Percentiles rank a stretch among this genome's conserved stretches.
Conservation (phyloP, 1,140 invertebrate species). For the Pissodes strobi region DNA sequence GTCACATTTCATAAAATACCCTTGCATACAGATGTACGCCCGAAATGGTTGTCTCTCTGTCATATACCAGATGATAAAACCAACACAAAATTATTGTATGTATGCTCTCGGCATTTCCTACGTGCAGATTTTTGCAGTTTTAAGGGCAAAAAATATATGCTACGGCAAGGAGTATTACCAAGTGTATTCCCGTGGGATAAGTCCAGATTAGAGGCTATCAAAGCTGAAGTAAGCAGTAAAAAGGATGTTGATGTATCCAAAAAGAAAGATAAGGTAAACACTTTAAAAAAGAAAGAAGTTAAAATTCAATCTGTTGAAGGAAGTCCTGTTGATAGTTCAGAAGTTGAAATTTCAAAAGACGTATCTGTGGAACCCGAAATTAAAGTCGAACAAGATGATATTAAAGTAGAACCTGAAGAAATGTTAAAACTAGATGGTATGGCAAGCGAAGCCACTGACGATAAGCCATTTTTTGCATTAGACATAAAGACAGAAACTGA, state of each 20-base stretch:
- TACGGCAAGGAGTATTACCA: constrained; percentile 61
- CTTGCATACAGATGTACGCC: constrained; percentile 48
- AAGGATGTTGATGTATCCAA: constrained; percentile 12
- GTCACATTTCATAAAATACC: constrained; percentile 55
- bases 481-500: not conserved
- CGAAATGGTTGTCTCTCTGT: constrained; percentile 53
- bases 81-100: constrained; percentile 61
- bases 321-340: not conserved
- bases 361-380: not conserved
- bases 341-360: too few relatives aligned
- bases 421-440: too few relatives aligned
- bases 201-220: constrained; percentile 48
- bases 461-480: too few relatives aligned
- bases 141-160: constrained; percentile 62
- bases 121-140: constrained; percentile 65
- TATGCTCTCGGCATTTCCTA: constrained; percentile 68
- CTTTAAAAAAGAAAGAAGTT: constrained; percentile 7
- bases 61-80: constrained; percentile 55
- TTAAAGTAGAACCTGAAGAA: not conserved
- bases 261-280: constrained; percentile 20
- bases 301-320: too few relatives aligned
- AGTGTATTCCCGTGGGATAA: constrained; percentile 58
- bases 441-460: too few relatives aligned
- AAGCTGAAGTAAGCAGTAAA: constrained; percentile 33
- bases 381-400: constrained; percentile 5